Base-by-base conservation (phyloP, 2,888 invertebrate genomes). In the Drosophila imparisetae region DNA sequence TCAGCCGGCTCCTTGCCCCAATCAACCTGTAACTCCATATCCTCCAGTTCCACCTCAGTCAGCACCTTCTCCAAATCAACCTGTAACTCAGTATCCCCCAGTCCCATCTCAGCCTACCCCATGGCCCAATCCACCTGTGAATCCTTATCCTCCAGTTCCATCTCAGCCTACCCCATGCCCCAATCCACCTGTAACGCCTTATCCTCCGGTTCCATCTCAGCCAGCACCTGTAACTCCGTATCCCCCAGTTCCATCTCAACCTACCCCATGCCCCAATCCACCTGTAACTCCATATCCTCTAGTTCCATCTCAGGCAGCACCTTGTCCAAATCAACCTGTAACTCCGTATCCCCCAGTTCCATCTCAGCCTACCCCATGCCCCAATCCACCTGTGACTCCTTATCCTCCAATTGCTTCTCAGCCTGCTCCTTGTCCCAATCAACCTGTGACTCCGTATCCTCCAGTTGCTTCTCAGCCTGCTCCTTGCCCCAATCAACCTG, bases 401-500 rank as follows among this genome's bases (percentile, higher is more conserved):
- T 34, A 27, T 48, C 52, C 57, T 18, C 54, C 59, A 4, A 32
- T 40, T 55, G 4, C 50, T 24, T 40, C 63, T 2, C 42, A 52
- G 36, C 55, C 60, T 1, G 0, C n/a, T 0, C 64, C 52, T 0
- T 63, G 40, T 1, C 57, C 62, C 0, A 30, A 50, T 8, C 42
- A 13, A 40, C 68, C 71, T 0, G 34, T 48, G 0, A 30, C 60
- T 21, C 53, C 71, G 0, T 7, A n/a, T 15, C 15, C 30, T 0
- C 29, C 59, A 1, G 36, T 40, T 50, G 13, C 50, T 38, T 36
- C 63, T 5, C 54, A 59, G 15, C 69, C 55, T 0, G 27, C n/a
- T 29, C 55, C 73, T 13, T 54, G n/a, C 21, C 55, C 66, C 13
- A 70, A 53, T 29, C 66, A 57, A 36, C 27, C 68, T 0, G 30